Conservation (phyloP, 2,797 vertebrate species). For the Scolopax rusticola region DNA sequence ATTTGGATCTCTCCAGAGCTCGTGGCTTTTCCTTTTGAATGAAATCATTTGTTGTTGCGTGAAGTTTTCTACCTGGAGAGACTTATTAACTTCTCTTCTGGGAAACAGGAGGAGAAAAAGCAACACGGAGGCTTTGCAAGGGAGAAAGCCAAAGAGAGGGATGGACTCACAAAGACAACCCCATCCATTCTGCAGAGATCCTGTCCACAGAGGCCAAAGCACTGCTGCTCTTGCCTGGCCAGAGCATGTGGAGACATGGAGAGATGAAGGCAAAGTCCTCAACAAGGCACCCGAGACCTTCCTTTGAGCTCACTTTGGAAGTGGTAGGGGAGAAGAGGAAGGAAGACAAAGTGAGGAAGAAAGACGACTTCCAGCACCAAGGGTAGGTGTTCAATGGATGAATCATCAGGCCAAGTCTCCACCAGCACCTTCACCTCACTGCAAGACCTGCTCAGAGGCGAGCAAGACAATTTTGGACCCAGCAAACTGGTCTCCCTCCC, state of each 20-base stretch:
- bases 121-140: neutral
- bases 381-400: neutral
- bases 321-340: no score
- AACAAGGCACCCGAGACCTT: fast-evolving
- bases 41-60: neutral
- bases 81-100: neutral
- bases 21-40: neutral
- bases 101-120: neutral
- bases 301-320: neutral
- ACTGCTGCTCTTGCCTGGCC: neutral
- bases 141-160: neutral
- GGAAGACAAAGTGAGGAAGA: no score
- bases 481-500: neutral
- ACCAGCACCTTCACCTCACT: neutral
- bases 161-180: neutral
- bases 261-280: neutral
- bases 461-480: neutral
- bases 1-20: neutral
- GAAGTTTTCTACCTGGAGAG: neutral
- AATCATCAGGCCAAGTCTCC: neutral
- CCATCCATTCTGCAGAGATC: neutral
- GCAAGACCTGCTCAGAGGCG: neutral
- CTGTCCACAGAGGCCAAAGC: neutral
- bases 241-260: fast-evolving
- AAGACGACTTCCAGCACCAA: neutral